Evolutionary conservation across 2,113 vertebrate species (phyloP).

Genomic region (Pomatorhinus ruficollis): DNA sequence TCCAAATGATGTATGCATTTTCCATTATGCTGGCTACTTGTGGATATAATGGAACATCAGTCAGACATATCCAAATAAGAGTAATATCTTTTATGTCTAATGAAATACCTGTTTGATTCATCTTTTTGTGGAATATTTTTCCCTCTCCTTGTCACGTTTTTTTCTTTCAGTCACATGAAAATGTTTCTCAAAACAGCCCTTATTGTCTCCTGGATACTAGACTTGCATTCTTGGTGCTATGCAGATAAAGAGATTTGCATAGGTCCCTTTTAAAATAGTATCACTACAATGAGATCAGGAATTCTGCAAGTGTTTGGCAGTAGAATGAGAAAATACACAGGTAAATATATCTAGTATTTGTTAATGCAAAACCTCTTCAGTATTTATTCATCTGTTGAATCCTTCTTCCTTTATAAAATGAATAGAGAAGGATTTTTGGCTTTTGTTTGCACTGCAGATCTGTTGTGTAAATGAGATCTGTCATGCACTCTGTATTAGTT

Average conservation of each 20-base stretch:
- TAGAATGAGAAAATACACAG: neutral
- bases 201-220: neutral
- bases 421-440: neutral
- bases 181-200: neutral
- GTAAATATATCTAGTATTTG: neutral
- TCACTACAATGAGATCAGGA: neutral
- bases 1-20: neutral
- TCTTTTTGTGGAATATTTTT: neutral
- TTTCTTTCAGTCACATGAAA: neutral
- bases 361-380: neutral
- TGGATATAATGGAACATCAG: neutral
- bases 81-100: neutral
- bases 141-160: neutral
- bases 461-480: constrained; percentile 27
- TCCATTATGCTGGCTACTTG: neutral
- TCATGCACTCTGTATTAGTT: neutral
- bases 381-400: neutral
- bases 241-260: neutral
- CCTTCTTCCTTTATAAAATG: neutral
- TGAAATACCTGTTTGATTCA: neutral
- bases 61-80: neutral
- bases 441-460: constrained; percentile 13
- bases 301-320: neutral
- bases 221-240: neutral
- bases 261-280: neutral